Evolutionary conservation across 2,113 vertebrate species (phyloP), one percentile per base, ranked within the genome.

Genomic region (Todiramphus saurophagus): DNA sequence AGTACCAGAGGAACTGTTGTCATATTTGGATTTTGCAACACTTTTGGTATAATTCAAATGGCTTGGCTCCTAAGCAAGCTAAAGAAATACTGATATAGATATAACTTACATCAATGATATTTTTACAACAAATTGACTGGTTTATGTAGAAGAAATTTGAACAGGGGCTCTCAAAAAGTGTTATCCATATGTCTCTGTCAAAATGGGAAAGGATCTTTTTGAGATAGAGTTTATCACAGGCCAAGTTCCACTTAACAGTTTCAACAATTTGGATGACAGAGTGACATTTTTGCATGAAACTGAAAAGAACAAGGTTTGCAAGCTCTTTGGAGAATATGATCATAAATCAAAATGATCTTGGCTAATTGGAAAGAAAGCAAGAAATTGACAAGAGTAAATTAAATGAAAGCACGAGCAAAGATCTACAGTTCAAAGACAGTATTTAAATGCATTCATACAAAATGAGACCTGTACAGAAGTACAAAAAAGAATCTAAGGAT

Each of bases 311-410:
- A 75, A 69, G 27, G 43, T 43, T 84, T 89, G 41, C 19, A 89
- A 87, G 39, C 23, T 60, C 66, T 91, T 78, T 79, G 70, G 85
- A 83, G 56, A 90, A 50, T 87, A 78, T 35, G 50, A 79, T 75
- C 62, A 75, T 95, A 95, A 93, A 89, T 87, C 92, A 93, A 93
- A 93, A 91, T 85, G 21, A 72, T 87, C 62, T 56, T 68, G 58
- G 69, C 24, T 96, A 97, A 95, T 91, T 94, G 78, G 56, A 93
- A 37, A 37, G 37, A 93, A 96, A 87, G 62, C 43, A 91, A 90
- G 82, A 63, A 79, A 84, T 24, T 74, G 81, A 82, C 69, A 87
- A 77, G 46, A 91, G 37, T 74, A 91, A 95, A 85, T 89, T 91
- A 93, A 84, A 93, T 87, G 66, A 84, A 93, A 93, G 64, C 44